phyloP scores from a whole-genome alignment of 2,113 vertebrate species.

The Rhinolophus sinicus region DNA sequence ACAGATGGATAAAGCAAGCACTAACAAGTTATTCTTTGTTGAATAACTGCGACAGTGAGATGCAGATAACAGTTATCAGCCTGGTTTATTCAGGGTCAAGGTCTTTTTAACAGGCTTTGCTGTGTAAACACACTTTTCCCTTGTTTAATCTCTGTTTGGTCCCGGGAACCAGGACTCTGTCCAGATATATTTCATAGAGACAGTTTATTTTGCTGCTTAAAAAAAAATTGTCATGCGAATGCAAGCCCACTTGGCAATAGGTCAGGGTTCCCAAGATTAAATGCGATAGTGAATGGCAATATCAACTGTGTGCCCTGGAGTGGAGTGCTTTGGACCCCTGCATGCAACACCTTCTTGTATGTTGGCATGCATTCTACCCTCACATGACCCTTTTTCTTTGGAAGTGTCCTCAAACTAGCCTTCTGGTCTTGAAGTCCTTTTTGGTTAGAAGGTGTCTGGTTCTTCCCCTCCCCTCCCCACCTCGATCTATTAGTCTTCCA shows the following conservation, averaged over 20 bases:
- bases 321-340: constrained; percentile 62
- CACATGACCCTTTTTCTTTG: constrained; percentile 76
- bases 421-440: constrained; percentile 78
- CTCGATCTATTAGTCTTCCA: constrained; percentile 50
- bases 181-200: not conserved
- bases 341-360: constrained; percentile 81
- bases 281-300: constrained; percentile 53
- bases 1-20: not conserved
- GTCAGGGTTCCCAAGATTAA: constrained; percentile 51
- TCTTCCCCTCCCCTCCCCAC: constrained; percentile 67
- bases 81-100: not conserved
- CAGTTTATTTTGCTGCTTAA: not conserved
- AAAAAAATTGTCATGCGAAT: not conserved
- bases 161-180: constrained; percentile 43
- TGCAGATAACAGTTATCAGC: not conserved
- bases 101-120: constrained; percentile 63
- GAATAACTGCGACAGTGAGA: not conserved
- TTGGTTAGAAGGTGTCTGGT: constrained; percentile 79
- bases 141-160: constrained; percentile 59
- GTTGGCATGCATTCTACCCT: constrained; percentile 85
- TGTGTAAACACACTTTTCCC: constrained; percentile 58
- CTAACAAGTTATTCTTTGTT: constrained; percentile 12
- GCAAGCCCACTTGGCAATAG: constrained; percentile 34
- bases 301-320: constrained; percentile 62
- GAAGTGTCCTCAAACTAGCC: constrained; percentile 74